Conservation (phyloP, 2,888 invertebrate species). For the Hirtodrosophila alboralis region DNA sequence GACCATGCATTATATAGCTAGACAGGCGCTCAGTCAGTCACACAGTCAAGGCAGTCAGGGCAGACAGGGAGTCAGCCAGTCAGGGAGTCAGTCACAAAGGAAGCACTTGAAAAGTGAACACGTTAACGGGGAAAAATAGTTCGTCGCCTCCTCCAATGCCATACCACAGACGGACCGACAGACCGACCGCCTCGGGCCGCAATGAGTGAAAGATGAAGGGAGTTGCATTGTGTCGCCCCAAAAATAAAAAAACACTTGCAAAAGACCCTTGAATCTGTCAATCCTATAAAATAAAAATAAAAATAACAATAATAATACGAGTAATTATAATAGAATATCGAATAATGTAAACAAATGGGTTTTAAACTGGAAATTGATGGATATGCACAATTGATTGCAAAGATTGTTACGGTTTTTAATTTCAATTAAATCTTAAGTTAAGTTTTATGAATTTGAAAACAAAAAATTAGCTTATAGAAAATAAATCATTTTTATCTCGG, state of each 20-base stretch:
- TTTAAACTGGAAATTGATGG: constrained; percentile 24
- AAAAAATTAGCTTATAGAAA: too few species aligned
- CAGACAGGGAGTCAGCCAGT: constrained; percentile 20
- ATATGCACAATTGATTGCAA: neutral
- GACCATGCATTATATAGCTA: constrained; percentile 59
- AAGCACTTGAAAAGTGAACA: constrained; percentile 74
- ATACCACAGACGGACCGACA: constrained; percentile 26
- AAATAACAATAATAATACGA: constrained; percentile 18
- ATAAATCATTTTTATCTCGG: too few species aligned
- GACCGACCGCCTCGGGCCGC: constrained; percentile 24
- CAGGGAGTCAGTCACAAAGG: constrained; percentile 60
- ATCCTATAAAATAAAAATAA: constrained; percentile 45
- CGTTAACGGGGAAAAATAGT: constrained; percentile 75
- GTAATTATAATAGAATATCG: constrained; percentile 14
- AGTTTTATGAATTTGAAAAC: too few species aligned
- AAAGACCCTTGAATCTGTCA: constrained; percentile 68
- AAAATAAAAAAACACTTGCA: constrained; percentile 73
- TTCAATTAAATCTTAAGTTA: too few species aligned
- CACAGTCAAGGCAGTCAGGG: constrained; percentile 10
- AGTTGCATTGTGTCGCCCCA: constrained; percentile 67
- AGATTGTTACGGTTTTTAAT: too few species aligned
- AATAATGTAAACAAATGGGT: constrained; percentile 54
- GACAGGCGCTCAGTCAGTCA: constrained; percentile 60
- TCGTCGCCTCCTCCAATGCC: constrained; percentile 66
- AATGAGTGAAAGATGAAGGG: constrained; percentile 26